Percentiles rank a stretch among this genome's conserved stretches.
Evolutionary conservation across 2,888 invertebrate genomes (phyloP).

Genomic region (Chymomyza procnemis): DNA sequence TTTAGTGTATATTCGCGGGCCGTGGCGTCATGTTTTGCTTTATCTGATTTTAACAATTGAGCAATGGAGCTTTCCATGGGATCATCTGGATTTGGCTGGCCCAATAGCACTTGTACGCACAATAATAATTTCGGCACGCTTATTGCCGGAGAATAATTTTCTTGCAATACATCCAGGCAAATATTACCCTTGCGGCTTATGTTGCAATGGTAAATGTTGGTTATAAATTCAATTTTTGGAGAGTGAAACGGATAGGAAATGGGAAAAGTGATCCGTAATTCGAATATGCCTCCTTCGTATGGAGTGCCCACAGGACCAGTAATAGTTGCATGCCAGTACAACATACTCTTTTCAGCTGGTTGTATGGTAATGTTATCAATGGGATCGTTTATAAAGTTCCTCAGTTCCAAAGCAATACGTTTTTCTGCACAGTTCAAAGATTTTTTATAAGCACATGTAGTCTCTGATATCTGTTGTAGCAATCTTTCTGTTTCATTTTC

Average conservation of each 20-base stretch:
- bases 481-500: no score
- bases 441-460: no score
- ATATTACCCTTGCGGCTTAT: background rate
- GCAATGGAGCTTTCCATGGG: no score
- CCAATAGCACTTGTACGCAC: background rate
- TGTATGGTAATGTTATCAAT: constrained; percentile 8
- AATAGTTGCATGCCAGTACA: constrained; percentile 34
- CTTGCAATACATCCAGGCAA: background rate
- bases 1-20: no score
- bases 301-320: background rate
- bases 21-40: no score
- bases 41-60: no score
- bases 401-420: constrained; percentile 13
- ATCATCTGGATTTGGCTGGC: background rate
- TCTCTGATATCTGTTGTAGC: no score
- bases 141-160: background rate
- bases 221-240: background rate
- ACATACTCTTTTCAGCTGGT: constrained; percentile 6
- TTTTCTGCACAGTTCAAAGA: background rate
- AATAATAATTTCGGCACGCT: background rate
- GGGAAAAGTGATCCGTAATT: background rate
- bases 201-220: background rate
- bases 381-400: constrained; percentile 5
- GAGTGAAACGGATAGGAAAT: background rate
- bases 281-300: background rate